A percentile compares a stretch with the other conserved stretches of the same genome.
phyloP scores from a whole-genome alignment of 37 sponge, comb jelly and placozoan genomes.

The Ephydatia muelleri region DNA sequence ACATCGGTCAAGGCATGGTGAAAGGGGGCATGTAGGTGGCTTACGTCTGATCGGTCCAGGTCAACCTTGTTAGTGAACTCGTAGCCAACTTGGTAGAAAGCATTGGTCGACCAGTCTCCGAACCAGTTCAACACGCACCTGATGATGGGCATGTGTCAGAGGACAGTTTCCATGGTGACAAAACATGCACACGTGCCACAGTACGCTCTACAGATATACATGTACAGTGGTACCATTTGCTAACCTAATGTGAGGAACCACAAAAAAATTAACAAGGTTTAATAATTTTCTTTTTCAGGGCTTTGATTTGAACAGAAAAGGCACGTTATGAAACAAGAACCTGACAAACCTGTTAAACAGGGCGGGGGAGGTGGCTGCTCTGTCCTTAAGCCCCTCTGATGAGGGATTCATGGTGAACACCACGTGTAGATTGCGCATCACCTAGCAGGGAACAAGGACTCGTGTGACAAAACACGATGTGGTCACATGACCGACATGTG shows the following conservation, averaged over 20 bases:
- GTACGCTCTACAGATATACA: too few relatives aligned
- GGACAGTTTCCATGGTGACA: neutral
- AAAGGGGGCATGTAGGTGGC: neutral
- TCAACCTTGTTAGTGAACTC: constrained; percentile 96
- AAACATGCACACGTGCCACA: neutral
- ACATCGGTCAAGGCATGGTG: neutral
- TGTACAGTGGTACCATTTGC: too few relatives aligned
- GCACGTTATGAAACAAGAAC: too few relatives aligned
- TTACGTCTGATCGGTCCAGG: constrained; percentile 84
- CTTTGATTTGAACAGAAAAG: too few relatives aligned
- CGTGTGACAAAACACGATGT: neutral
- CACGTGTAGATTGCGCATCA: constrained; percentile 95
- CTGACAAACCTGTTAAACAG: constrained; percentile 87
- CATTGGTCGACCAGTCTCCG: constrained; percentile 96
- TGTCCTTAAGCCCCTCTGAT: constrained; percentile 94
- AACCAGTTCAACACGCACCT: constrained; percentile 98
- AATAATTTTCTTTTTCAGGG: too few relatives aligned
- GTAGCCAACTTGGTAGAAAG: constrained; percentile 93
- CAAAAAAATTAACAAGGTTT: too few relatives aligned
- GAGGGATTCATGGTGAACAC: constrained; percentile 99
- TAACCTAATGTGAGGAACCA: too few relatives aligned
- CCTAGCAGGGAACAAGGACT: constrained; percentile 9
- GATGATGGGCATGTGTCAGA: neutral
- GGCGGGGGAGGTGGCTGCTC: constrained; percentile 97
- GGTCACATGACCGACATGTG: too few relatives aligned